Percentiles rank a stretch among this genome's conserved stretches.
These are phyloP conservation scores for Ornithoptera alexandrae DNA, from an alignment of 2,888 invertebrate species.

Conservation along the genomic window DNA sequence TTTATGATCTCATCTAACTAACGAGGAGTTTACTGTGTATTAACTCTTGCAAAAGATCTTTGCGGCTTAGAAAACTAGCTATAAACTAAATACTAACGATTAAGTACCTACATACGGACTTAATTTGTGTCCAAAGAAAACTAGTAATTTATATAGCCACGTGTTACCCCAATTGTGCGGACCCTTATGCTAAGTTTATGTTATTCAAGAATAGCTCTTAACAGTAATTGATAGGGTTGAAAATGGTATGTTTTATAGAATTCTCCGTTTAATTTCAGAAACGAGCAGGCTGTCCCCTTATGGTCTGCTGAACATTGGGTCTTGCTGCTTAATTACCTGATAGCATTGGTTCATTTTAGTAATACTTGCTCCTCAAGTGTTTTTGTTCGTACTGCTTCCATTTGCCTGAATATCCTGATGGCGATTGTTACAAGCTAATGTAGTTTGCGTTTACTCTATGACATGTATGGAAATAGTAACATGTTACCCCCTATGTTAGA, in stretches of 20 bases:
- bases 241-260: slow-evolving; percentile 34
- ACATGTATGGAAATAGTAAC: slow-evolving; percentile 33
- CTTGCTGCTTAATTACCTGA: slow-evolving; percentile 75
- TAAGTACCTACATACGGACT: slow-evolving; percentile 65
- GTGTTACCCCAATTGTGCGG: slow-evolving; percentile 69
- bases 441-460: slow-evolving; percentile 33
- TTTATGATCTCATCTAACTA: slow-evolving; percentile 3
- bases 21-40: slow-evolving; percentile 13
- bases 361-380: slow-evolving; percentile 50
- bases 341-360: slow-evolving; percentile 66
- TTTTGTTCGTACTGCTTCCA: slow-evolving; percentile 42
- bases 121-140: slow-evolving; percentile 69
- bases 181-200: slow-evolving; percentile 40
- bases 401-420: slow-evolving; percentile 26
- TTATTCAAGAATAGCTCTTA: slow-evolving; percentile 37
- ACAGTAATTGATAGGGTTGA: slow-evolving; percentile 35
- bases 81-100: slow-evolving; percentile 57
- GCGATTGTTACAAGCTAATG: slow-evolving; percentile 21
- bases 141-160: slow-evolving; percentile 69
- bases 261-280: slow-evolving; percentile 60
- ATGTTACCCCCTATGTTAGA: slow-evolving; percentile 40
- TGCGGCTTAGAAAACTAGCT: slow-evolving; percentile 19
- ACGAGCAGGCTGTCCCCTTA: slow-evolving; percentile 60
- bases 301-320: slow-evolving; percentile 67
- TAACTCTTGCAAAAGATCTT: slow-evolving; percentile 18